Evolutionary conservation across 2,113 vertebrate genomes (phyloP).

Genomic region (Parotia lawesii): DNA sequence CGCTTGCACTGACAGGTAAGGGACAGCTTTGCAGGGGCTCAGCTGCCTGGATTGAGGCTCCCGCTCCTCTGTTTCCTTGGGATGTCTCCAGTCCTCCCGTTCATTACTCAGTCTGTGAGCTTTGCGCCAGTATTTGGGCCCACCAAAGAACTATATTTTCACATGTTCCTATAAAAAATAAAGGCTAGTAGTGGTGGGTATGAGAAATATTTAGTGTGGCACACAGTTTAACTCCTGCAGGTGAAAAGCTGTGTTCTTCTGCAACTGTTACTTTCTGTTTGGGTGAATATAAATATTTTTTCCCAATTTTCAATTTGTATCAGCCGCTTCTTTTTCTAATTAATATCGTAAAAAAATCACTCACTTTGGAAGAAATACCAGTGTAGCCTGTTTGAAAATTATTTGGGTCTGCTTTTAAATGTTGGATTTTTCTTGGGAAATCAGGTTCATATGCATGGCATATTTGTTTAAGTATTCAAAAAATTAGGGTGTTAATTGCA

Average conservation of each 20-base stretch:
- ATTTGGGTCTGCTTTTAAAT: constrained; percentile 8
- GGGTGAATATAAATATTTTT: not conserved
- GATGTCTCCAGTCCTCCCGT: not conserved
- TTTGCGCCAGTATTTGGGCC: not conserved
- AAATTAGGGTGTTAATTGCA: constrained; percentile 6
- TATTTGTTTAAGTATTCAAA: not conserved
- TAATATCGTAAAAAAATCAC: not conserved
- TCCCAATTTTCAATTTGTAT: not conserved
- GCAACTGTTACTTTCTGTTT: not conserved
- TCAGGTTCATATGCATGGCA: not conserved
- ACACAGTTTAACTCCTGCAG: not conserved
- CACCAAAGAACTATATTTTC: not conserved
- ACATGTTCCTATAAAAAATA: not conserved
- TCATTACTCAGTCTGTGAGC: not conserved
- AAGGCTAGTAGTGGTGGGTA: not conserved
- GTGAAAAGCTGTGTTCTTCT: not conserved
- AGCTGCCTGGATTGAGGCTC: not conserved
- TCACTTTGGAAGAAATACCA: constrained; percentile 11
- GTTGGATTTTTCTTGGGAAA: not conserved
- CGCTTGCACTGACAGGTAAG: not conserved
- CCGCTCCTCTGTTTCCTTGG: not conserved
- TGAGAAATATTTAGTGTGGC: not conserved
- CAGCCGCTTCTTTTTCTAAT: not conserved
- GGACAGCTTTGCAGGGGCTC: not conserved
- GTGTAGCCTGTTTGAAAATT: not conserved